Base-by-base conservation (phyloP, 2,888 invertebrate genomes). In the Ennomos quercinarius region DNA sequence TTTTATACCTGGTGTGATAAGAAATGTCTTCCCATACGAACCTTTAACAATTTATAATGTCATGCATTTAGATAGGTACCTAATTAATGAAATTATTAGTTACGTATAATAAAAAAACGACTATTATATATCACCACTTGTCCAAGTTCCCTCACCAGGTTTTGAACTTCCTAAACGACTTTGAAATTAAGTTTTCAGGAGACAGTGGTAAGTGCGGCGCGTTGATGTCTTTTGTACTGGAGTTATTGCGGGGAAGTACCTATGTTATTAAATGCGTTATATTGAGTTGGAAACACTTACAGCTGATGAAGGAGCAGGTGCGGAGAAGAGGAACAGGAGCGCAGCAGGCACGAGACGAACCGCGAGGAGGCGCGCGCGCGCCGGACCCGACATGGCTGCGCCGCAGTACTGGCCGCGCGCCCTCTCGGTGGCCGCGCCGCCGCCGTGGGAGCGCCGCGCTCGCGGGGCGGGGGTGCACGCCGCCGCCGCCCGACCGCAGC, bases 301-400 rank as follows among this genome's bases (percentile, higher is more conserved):
- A 68, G 91, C 90, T 74, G 80, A 70, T 70, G 78, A 72, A 66
- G 84, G 81, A 64, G 73, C 63, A 48, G 80, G 80, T 69, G 72
- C 76, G 68, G 77, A 72, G 67, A 87, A 80, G 61, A 89, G 72
- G 60, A 55, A 10, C 34, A 90, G 82, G 73, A 89, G 73, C 74
- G 78, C 76, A 76, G 82, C 80, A 77, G 83, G 80, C 81, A 81
- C 81, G 73, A 87, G 80, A 74, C 80, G 81, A 69, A 81, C 80
- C 86, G 84, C 84, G 68, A 80, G 67, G 70, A 81, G 81, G 80
- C 87, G 89, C 86, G 85, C 84, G 84, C 90, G 90, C 90, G 87
- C 89, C 90, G 87, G 91, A 84, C 91, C 90, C 85, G 91, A 87
- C 91, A 91, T 91, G 91, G 89, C 90, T 89, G 88, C 86, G 88